Percentiles rank a stretch among this genome's conserved stretches.
Conservation (phyloP, 2,888 invertebrate genomes). For the Bombyx huttoni region DNA sequence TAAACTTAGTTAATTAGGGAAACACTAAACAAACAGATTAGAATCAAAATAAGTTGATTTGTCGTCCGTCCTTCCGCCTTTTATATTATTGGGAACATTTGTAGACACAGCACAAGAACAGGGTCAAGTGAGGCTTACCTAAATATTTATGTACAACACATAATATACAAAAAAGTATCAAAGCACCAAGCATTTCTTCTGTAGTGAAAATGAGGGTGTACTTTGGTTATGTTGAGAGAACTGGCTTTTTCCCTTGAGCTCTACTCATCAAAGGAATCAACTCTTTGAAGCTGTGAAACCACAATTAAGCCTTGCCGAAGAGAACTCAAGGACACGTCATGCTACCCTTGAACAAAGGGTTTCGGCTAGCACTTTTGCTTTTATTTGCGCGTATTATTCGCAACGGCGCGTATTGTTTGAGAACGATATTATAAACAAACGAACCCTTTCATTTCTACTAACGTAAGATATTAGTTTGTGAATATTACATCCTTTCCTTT, state of each 20-base stretch:
- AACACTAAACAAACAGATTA: slow-evolving; percentile 17
- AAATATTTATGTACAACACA: background rate
- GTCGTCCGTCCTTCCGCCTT: slow-evolving; percentile 2
- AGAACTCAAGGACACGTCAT: slow-evolving; percentile 61
- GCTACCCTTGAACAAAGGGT: slow-evolving; percentile 46
- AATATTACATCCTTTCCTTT: background rate
- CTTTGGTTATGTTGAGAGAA: slow-evolving; percentile 35
- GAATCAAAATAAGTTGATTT: slow-evolving; percentile 26
- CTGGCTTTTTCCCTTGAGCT: slow-evolving; percentile 21
- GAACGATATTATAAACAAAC: slow-evolving; percentile 25
- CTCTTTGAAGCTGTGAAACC: slow-evolving; percentile 66
- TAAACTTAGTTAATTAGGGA: slow-evolving; percentile 51
- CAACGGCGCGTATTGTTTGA: slow-evolving; percentile 36
- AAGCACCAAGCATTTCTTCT: slow-evolving; percentile 7
- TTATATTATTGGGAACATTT: background rate
- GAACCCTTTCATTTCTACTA: slow-evolving; percentile 29
- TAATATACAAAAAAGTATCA: background rate
- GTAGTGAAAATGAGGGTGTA: slow-evolving; percentile 38
- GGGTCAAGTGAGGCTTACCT: background rate
- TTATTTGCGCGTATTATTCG: slow-evolving; percentile 39
- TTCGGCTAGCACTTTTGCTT: slow-evolving; percentile 54
- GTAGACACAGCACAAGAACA: background rate
- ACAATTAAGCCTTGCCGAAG: slow-evolving; percentile 64
- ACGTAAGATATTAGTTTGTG: slow-evolving; percentile 14
- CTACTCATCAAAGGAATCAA: slow-evolving; percentile 48